These are phyloP conservation scores for Myripristis murdjan DNA, from an alignment of 2,797 vertebrate genomes.

Conservation along the genomic window DNA sequence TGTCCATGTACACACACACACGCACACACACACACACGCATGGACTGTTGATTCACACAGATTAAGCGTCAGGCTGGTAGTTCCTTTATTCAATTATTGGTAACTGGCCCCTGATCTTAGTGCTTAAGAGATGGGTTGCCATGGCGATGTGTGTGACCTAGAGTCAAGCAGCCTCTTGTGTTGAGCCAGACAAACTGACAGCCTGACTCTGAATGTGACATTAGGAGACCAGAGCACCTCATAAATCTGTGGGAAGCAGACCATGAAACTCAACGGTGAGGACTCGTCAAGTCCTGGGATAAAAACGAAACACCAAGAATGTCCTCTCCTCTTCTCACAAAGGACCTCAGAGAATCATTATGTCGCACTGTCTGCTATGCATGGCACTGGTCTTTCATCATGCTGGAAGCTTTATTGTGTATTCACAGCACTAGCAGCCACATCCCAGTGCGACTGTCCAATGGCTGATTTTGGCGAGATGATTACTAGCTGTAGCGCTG, in stretches of 20 bases:
- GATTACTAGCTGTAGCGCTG: slow-evolving; percentile 23
- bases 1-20: slow-evolving; percentile 30
- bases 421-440: background rate
- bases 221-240: slow-evolving; percentile 69
- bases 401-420: background rate
- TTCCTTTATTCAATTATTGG: slow-evolving; percentile 68
- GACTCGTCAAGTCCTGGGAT: slow-evolving; percentile 61
- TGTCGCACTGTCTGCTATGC: background rate
- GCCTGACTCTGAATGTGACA: slow-evolving; percentile 71
- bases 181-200: slow-evolving; percentile 71
- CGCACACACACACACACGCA: slow-evolving; percentile 37
- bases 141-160: slow-evolving; percentile 75
- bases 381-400: background rate
- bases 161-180: slow-evolving; percentile 77
- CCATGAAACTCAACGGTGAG: slow-evolving; percentile 65
- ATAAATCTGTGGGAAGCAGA: slow-evolving; percentile 70
- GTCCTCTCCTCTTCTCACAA: slow-evolving; percentile 31
- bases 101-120: slow-evolving; percentile 66
- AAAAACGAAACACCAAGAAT: slow-evolving; percentile 53
- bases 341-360: slow-evolving; percentile 25
- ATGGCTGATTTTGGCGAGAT: slow-evolving; percentile 7
- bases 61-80: slow-evolving; percentile 64
- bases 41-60: slow-evolving; percentile 40
- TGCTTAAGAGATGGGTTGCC: slow-evolving; percentile 68
- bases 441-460: background rate